A percentile compares a stretch with the other conserved stretches of the same genome.
Conservation (phyloP, 2,113 vertebrate genomes). For the Hylia prasina region DNA sequence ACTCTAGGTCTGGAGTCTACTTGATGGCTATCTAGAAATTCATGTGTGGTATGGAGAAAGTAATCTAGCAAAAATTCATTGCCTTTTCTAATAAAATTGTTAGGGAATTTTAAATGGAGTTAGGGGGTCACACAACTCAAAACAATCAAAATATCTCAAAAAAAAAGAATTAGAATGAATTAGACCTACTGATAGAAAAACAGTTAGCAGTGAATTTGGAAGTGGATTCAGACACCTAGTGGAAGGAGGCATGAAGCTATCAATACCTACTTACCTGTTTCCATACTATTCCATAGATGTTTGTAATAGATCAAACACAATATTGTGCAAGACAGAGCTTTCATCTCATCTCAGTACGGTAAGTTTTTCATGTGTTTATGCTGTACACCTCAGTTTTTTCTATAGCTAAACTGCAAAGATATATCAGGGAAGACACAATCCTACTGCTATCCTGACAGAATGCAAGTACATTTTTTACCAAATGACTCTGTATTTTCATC, state of each 20-base stretch:
- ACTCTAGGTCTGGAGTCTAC: neutral
- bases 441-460: neutral
- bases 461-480: neutral
- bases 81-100: neutral
- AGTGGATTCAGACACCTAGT: neutral
- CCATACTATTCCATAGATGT: neutral
- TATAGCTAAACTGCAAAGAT: conserved; percentile 6
- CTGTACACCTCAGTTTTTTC: neutral
- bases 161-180: neutral
- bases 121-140: neutral
- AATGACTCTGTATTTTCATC: neutral
- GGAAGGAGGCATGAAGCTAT: neutral
- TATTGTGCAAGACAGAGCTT: conserved; percentile 27
- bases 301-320: conserved; percentile 46
- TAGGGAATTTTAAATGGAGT: neutral
- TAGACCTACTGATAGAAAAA: neutral
- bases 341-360: neutral
- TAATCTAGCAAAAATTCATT: neutral
- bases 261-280: neutral
- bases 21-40: neutral
- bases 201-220: neutral
- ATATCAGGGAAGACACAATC: neutral
- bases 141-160: neutral
- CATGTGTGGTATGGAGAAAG: neutral
- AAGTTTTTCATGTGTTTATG: conserved; percentile 29